These are phyloP conservation scores for Scaptomyza hsui DNA, from an alignment of 1,140 invertebrate species.

Conservation along the genomic window DNA sequence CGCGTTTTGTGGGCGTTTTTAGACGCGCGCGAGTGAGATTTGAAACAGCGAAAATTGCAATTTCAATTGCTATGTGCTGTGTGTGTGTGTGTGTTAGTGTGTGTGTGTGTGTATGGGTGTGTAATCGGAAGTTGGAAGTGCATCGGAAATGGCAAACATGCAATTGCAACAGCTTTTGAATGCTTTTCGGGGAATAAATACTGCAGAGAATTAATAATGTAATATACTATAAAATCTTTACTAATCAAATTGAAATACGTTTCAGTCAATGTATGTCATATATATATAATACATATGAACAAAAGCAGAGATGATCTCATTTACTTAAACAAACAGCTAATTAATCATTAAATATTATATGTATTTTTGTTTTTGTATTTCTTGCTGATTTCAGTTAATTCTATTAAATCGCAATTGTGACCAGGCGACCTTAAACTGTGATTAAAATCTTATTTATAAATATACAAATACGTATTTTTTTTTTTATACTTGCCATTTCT, in stretches of 20 bases:
- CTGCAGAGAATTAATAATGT: too few relatives aligned
- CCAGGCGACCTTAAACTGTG: constrained; percentile 15
- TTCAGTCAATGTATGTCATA: constrained; percentile 6
- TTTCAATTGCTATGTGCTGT: constrained; percentile 21
- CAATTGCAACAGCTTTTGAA: constrained; percentile 25
- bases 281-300: constrained; percentile 2
- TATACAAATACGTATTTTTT: background rate
- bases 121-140: constrained; percentile 42
- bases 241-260: background rate
- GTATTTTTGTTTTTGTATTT: background rate
- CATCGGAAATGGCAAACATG: constrained; percentile 46
- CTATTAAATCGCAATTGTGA: constrained; percentile 16
- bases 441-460: constrained; percentile 11
- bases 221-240: too few relatives aligned
- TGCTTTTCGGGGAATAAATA: too few relatives aligned
- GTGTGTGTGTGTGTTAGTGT: background rate
- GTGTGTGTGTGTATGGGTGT: constrained; percentile 9
- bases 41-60: constrained; percentile 50
- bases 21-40: constrained; percentile 31
- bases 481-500: background rate
- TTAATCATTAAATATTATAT: constrained; percentile 26
- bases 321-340: constrained; percentile 28
- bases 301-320: constrained; percentile 59
- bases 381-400: constrained; percentile 6
- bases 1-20: constrained; percentile 49